phyloP scores from a whole-genome alignment of 2,888 invertebrate species.

The Drosophila tanythrix region DNA sequence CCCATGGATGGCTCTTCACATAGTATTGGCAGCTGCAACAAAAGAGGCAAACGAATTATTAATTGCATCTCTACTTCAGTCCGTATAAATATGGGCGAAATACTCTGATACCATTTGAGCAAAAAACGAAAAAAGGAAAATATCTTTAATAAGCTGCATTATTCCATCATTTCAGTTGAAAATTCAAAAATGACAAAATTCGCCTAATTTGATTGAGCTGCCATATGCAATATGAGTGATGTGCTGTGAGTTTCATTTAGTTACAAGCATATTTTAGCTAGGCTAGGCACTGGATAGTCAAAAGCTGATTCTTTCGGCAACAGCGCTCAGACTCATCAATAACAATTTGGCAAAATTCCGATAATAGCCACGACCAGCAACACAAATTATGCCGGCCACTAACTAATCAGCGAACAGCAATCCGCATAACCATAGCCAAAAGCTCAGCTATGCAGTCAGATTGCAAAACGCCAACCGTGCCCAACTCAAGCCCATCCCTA shows the following conservation, averaged over 20 bases:
- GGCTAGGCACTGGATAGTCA: neutral
- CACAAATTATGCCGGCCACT: neutral
- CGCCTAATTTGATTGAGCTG: neutral
- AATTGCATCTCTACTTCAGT: neutral
- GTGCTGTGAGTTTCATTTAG: neutral
- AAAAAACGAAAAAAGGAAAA: neutral
- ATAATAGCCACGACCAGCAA: too few species aligned
- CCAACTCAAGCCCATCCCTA: neutral
- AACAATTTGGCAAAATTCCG: conserved; percentile 1
- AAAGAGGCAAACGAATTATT: neutral
- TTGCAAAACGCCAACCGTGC: neutral
- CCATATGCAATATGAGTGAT: neutral
- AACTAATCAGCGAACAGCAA: neutral
- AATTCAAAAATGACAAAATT: neutral
- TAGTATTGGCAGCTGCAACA: conserved; percentile 93
- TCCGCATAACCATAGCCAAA: neutral
- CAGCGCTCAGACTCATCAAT: neutral
- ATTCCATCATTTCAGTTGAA: neutral
- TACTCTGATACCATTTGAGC: too few species aligned
- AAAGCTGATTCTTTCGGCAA: neutral
- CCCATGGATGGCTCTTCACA: conserved; percentile 93
- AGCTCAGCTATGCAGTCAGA: neutral
- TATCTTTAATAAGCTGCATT: neutral
- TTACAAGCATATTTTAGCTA: neutral
- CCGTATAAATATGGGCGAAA: neutral